Evolutionary conservation across 2,113 vertebrate genomes (phyloP), one percentile per base, ranked within the genome.

Genomic region (Crotalus helleri): DNA sequence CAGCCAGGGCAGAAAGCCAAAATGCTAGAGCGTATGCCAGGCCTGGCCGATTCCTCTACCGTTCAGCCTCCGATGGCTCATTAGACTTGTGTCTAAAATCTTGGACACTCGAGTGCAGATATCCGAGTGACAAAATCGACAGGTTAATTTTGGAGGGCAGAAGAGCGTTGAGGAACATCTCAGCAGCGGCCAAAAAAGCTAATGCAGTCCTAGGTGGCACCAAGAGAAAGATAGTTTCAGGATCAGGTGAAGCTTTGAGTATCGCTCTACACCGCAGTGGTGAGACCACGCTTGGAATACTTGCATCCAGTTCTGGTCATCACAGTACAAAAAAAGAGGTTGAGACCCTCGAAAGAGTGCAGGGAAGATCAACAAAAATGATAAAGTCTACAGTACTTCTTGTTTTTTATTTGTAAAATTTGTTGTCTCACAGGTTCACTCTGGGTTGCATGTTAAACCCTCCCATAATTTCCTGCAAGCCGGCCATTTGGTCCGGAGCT

Each of bases 401-500:
- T 69, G n/a, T 69, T 69, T 51, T n/a, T n/a, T 69, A 69, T 6
- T 69, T 13, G 29, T 69, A 69, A n/a, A 69, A 69, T 69, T 69
- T 69, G n/a, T 69, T n/a, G 64, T 29, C 29, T n/a, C 29, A n/a
- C 64, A n/a, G 12, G 29, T n/a, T 15, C n/a, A 15, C 12, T 5
- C 64, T 69, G 29, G 29, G 29, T 46, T 93, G 57, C 87, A 92
- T 91, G 96, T 95, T 90, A 95, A 95, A 39, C 89, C 26, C 69
- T 92, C 90, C 17, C 93, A 17, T 61, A 85, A 93, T 94, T 93
- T 93, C 94, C 61, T 92, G 87, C 74, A 92, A 55, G 94, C 94
- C 90, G 93, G 86, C 92, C 93, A 85, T 96, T 96, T 94, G 89
- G 91, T 88, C 94, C 94, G 51, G 92, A 94, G 88, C 92, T 95